Evolutionary conservation across 1,140 invertebrate species (phyloP).

Genomic region (Pygmarrhopalites habei): DNA sequence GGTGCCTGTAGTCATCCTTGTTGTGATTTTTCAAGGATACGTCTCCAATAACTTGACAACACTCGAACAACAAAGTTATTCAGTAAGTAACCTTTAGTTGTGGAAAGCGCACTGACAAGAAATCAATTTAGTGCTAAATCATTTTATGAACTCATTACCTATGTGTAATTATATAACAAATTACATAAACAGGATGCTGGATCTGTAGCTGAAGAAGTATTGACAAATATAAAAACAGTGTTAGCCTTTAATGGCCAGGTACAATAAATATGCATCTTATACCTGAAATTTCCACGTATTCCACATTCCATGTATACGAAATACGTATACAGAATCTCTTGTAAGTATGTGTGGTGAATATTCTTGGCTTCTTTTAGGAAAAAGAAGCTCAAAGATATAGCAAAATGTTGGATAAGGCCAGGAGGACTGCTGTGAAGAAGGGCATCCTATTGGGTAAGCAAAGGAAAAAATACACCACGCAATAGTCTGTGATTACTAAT

Average conservation of each 20-base stretch:
- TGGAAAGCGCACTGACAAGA: conserved; percentile 40
- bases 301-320: too few relatives aligned
- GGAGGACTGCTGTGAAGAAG: background rate
- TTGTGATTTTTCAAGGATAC: conserved; percentile 41
- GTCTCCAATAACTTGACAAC: conserved; percentile 42
- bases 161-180: conserved; percentile 66
- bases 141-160: too few relatives aligned
- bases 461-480: too few relatives aligned
- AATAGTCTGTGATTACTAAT: conserved; percentile 24
- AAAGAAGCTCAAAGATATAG: conserved; percentile 59
- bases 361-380: too few relatives aligned
- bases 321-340: too few relatives aligned
- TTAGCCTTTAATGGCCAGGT: conserved; percentile 73
- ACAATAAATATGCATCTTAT: too few relatives aligned
- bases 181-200: too few relatives aligned
- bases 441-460: conserved; percentile 27
- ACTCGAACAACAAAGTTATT: conserved; percentile 60
- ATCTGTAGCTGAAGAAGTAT: conserved; percentile 68
- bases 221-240: conserved; percentile 68
- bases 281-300: too few relatives aligned
- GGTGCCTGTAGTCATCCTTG: conserved; percentile 39
- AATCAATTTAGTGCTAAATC: too few relatives aligned
- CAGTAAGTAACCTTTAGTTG: conserved; percentile 51
- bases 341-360: too few relatives aligned
- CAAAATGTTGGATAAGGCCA: conserved; percentile 4